Base-by-base conservation (phyloP, 2,797 vertebrate species). In the Lerista edwardsae region DNA sequence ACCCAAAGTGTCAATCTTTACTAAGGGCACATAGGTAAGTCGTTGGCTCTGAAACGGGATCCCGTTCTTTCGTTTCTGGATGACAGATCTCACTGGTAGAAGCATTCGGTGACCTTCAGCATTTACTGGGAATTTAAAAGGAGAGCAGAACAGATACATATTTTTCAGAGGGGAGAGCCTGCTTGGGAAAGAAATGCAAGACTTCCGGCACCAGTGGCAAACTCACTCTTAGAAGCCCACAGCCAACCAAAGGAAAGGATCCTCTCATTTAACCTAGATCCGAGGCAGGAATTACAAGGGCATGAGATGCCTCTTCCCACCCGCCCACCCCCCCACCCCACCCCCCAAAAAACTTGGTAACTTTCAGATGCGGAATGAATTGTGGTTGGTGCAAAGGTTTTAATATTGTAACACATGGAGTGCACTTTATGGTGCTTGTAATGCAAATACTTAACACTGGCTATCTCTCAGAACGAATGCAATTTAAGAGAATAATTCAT, bases 101-200 rank as follows among this genome's bases (percentile, higher is more conserved):
- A 96, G 95, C 97, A 97, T 97, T 97, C 95, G 93, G 93, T 98
- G 98, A 98, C 98, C 98, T 99, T 98, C 97, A 98, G 96, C 94
- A 94, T 90, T 87, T 83, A 93, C 94, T 95, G 88, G 79, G 91
- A 86, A 93, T 89, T 82, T 82, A 88, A 86, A 86, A 80, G 86
- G 90, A 93, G 93, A 93, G 83, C 9, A 61, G 93, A 94, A 92
- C 79, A 85, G 81, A 15, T 65, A 83, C 81, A 76, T 85, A 23
- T 41, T 73, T 62, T 84, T 21, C 76, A 79, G 83, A 77, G 76
- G 44, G 34, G 8, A 75, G 57, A 1, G 71, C 41, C 81, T 47
- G 67, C 61, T 55, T 82, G 31, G 47, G 76, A 27, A 87, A 31
- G 68, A 9, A 74, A 86, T 0, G 74, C 29, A 83, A 88, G 76